Base-by-base conservation (phyloP, 2,113 vertebrate genomes). In the Ptilonorhynchus violaceus region DNA sequence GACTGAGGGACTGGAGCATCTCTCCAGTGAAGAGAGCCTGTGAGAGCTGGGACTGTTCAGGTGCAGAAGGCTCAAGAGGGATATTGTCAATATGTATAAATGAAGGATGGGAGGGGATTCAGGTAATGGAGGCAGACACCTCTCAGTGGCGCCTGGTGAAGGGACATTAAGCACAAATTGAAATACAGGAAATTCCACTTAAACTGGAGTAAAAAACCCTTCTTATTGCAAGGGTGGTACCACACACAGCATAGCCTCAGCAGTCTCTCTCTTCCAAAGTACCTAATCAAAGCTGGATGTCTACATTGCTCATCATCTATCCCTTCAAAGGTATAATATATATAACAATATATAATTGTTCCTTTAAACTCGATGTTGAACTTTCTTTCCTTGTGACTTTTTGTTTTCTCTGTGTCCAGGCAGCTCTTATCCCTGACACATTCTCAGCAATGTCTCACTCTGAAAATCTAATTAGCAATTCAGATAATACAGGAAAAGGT, bases 41-140 rank as follows among this genome's bases (percentile, higher is more conserved):
- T 63, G 39, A 73, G 35, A 84, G 27, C 9, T 58, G 24, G 41
- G 24, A 31, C 22, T n/a, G 15, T 14, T 69, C 62, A 63, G 30
- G 37, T 53, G 15, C 17, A 77, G 50, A 68, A 53, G 17, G 35
- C 22, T 91, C 42, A 56, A 33, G 15, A 13, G 15, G 18, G 25
- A 31, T 33, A 30, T 39, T 50, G 60, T 23, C 44, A 55, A 18
- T 58, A 21, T 1, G 5, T 30, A 49, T 7, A 64, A 60, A 47
- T 7, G 15, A 42, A 63, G 9, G 5, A 3, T 2, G 3, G 2
- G 5, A 2, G 3, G 6, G 8, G 22, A 30, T 6, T 25, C 19
- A 44, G 41, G 33, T 23, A 22, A 55, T 22, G 24, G 21, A 77
- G 19, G 31, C 22, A 67, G 35, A 69, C 20, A 30, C 20, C n/a